Percentiles rank a stretch among this genome's conserved stretches.
These are phyloP conservation scores for Lordiphosa fenestrarum DNA, from an alignment of 2,888 invertebrate species.

Conservation along the genomic window DNA sequence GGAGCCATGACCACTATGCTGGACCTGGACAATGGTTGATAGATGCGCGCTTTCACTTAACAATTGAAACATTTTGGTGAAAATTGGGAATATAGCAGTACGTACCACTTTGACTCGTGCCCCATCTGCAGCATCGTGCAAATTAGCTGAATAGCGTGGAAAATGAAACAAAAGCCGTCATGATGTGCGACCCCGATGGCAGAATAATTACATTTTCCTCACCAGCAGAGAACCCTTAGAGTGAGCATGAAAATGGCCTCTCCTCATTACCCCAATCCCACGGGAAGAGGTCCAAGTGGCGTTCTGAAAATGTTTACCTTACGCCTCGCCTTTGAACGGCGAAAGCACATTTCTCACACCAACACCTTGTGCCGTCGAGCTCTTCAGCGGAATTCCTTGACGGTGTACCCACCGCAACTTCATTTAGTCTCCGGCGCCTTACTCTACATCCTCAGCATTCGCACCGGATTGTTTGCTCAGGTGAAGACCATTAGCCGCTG, in stretches of 20 bases:
- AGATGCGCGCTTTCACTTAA: slow-evolving; percentile 10
- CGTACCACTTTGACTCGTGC: neutral
- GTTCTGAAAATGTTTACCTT: slow-evolving; percentile 9
- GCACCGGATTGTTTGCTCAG: slow-evolving; percentile 13
- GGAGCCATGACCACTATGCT: neutral
- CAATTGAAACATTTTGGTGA: slow-evolving; percentile 6
- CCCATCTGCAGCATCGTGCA: too few species aligned
- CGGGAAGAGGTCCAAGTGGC: slow-evolving; percentile 1
- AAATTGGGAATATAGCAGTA: neutral
- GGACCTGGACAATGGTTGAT: slow-evolving; percentile 1
- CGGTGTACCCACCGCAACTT: slow-evolving; percentile 11
- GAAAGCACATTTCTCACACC: slow-evolving; percentile 1
- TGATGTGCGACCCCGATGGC: too few species aligned
- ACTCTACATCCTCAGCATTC: slow-evolving; percentile 2
- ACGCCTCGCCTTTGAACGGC: slow-evolving; percentile 7
- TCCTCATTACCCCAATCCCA: slow-evolving; percentile 1
- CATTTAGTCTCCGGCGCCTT: slow-evolving; percentile 8
- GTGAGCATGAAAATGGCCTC: neutral
- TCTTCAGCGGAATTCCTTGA: slow-evolving; percentile 5
- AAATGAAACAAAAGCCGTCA: neutral
- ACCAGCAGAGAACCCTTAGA: too few species aligned
- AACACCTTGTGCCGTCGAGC: neutral
- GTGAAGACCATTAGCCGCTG: slow-evolving; percentile 8
- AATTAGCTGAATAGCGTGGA: slow-evolving; percentile 6
- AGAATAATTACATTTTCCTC: neutral